phyloP scores from a whole-genome alignment of 2,888 invertebrate species.

The Stomorhina lunata region DNA sequence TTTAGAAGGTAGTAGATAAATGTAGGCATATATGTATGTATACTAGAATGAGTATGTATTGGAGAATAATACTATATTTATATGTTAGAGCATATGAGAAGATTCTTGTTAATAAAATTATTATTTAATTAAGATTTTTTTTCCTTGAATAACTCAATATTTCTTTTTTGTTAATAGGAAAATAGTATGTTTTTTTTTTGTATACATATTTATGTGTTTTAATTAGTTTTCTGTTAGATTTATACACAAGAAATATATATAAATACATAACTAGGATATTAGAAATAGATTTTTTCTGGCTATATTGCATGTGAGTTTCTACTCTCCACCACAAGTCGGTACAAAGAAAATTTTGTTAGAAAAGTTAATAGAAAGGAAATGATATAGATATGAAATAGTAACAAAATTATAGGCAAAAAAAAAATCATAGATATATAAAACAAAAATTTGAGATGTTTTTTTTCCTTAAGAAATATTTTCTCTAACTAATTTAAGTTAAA shows the following conservation, averaged over 20 bases:
- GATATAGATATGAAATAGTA: background rate
- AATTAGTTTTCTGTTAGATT: background rate
- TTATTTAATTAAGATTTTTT: constrained; percentile 17
- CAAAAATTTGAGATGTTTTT: too few species aligned
- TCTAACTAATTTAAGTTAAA: too few species aligned
- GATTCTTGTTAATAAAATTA: constrained; percentile 41
- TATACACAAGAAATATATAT: background rate
- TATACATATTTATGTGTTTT: background rate
- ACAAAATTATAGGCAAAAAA: background rate
- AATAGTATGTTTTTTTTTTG: background rate
- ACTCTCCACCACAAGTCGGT: constrained; percentile 50
- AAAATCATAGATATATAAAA: too few species aligned
- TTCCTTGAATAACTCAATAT: background rate
- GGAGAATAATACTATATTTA: constrained; percentile 28
- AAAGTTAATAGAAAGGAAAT: background rate
- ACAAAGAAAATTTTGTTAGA: background rate
- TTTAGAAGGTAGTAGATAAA: constrained; percentile 63
- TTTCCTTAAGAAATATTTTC: too few species aligned
- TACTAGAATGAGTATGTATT: constrained; percentile 19
- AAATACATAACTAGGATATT: background rate
- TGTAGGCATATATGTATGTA: constrained; percentile 63
- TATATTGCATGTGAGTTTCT: constrained; percentile 35
- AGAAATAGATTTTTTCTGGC: background rate
- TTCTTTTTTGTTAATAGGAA: background rate
- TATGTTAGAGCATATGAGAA: background rate